Base-by-base conservation (phyloP, 2,888 invertebrate genomes). In the Heliconius cydno region DNA sequence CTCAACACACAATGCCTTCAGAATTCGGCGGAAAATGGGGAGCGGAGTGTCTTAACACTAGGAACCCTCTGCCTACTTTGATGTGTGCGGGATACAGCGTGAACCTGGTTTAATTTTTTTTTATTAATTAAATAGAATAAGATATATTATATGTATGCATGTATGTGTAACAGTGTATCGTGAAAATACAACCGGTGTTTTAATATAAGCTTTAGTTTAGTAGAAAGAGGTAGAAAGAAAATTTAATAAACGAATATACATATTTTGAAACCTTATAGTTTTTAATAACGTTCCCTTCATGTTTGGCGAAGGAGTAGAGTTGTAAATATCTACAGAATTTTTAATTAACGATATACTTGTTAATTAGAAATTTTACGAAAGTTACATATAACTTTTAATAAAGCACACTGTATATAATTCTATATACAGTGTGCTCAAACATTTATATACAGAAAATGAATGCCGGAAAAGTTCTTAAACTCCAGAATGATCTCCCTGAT, bases 401-500 rank as follows among this genome's bases (percentile, higher is more conserved):
- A 57, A 73, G n/a, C 7, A 22, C 5, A 34, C 34, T 34, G 34
- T 73, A 60, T 73, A 60, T 30, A 34, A 73, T 30, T 30, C 30
- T 30, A 30, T 30, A 30, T 30, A 30, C 30, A 30, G 30, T 0
- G 5, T 30, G 30, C 30, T 30, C 30, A 30, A 30, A 73, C 60
- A 60, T 73, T 38, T 34, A 73, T 73, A 57, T 72, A 72, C 6
- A 73, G 34, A 13, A 60, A 34, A 60, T 60, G 73, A 60, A 73
- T 34, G 34, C 57, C n/a, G 73, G 73, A 73, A 73, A 38, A 73
- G 57, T 30, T 72, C 72, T 73, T 38, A 60, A 60, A 73, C 57
- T 73, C 60, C 34, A 25, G 30, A 84, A 85, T 85, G 84, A 84
- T 85, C 85, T 85, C 83, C 82, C 60, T 80, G 85, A 81, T 83